phyloP scores from a whole-genome alignment of 2,888 invertebrate genomes.

The Oscheius onirici region DNA sequence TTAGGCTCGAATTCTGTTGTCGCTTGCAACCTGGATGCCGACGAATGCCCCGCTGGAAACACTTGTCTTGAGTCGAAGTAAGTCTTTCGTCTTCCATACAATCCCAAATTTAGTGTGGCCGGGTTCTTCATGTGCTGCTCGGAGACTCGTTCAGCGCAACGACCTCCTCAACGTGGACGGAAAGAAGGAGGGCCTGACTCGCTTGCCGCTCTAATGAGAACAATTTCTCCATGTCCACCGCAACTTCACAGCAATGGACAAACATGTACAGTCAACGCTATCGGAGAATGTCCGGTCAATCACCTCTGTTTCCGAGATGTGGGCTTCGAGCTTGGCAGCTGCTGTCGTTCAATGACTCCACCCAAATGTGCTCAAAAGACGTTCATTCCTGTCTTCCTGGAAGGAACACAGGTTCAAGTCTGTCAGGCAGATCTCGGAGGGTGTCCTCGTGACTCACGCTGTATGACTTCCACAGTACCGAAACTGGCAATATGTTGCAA shows the following conservation, averaged over 20 bases:
- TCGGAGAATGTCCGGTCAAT: conserved; percentile 50
- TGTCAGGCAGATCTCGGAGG: conserved; percentile 52
- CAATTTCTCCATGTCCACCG: conserved; percentile 63
- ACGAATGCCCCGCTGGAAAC: conserved; percentile 66
- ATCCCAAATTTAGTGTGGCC: conserved; percentile 47
- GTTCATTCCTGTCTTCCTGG: conserved; percentile 56
- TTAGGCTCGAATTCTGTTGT: conserved; percentile 67
- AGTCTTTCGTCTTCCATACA: background rate
- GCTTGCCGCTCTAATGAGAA: conserved; percentile 49
- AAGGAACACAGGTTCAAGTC: conserved; percentile 56
- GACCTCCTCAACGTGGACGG: conserved; percentile 35
- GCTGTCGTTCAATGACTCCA: conserved; percentile 50
- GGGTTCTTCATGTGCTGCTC: conserved; percentile 71
- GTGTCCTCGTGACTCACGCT: conserved; percentile 56
- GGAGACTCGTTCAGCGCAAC: conserved; percentile 32
- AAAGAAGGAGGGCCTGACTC: conserved; percentile 40
- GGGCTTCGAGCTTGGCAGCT: conserved; percentile 52
- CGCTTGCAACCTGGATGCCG: conserved; percentile 64
- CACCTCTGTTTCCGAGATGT: conserved; percentile 52
- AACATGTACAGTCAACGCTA: conserved; percentile 62
- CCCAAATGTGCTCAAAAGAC: conserved; percentile 55
- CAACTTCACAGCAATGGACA: conserved; percentile 60
- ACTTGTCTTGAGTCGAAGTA: conserved; percentile 66
- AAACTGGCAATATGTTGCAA: conserved; percentile 60
- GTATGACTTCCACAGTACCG: conserved; percentile 56